Evolutionary conservation across 2,797 vertebrate genomes (phyloP).

Genomic region (Steatocranus sp.): DNA sequence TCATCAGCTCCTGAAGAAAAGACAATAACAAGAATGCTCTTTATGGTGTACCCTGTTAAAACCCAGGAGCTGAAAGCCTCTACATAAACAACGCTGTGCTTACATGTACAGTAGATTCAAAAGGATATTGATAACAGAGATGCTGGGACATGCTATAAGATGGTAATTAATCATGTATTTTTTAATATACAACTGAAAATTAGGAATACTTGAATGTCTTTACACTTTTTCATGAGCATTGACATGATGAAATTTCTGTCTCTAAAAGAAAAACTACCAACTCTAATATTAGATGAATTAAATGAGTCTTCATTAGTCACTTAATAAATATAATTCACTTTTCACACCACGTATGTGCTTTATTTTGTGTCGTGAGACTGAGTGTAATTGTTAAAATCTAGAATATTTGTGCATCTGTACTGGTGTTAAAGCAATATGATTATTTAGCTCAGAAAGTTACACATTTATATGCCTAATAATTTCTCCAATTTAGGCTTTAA

Average conservation of each 20-base stretch:
- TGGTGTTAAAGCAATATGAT: neutral
- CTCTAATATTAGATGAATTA: neutral
- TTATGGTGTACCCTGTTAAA: constrained; percentile 89
- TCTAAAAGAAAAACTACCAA: neutral
- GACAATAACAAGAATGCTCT: constrained; percentile 95
- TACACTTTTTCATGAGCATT: neutral
- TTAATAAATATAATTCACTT: neutral
- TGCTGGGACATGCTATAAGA: neutral
- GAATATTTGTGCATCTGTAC: neutral
- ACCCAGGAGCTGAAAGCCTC: constrained; percentile 57
- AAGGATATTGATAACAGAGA: constrained; percentile 19
- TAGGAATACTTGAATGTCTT: neutral
- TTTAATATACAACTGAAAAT: neutral
- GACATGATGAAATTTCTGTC: neutral
- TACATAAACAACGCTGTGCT: constrained; percentile 62
- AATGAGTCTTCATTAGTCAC: neutral
- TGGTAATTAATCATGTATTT: neutral
- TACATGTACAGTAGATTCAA: constrained; percentile 50
- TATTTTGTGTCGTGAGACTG: neutral
- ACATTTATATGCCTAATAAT: neutral
- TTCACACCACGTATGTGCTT: neutral
- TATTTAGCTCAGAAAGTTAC: neutral
- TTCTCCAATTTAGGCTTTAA: neutral
- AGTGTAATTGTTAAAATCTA: neutral
- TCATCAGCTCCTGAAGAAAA: constrained; percentile 95